Evolutionary conservation across 2,797 vertebrate species (phyloP).

Genomic region (Pseudochirops corinnae): DNA sequence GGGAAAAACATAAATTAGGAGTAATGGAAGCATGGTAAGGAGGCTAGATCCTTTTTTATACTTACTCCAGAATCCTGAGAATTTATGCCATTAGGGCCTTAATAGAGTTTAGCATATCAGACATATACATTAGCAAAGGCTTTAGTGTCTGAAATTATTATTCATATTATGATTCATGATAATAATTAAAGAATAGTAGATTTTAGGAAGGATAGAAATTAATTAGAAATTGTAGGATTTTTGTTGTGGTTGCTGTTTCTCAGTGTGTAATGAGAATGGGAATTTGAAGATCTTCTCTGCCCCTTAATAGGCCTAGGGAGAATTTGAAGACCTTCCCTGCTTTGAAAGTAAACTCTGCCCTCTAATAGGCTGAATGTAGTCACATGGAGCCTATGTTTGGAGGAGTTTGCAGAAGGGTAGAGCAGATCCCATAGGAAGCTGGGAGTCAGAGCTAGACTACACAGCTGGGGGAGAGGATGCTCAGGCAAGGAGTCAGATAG

Average conservation of each 20-base stretch:
- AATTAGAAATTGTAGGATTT: neutral
- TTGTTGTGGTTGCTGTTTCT: neutral
- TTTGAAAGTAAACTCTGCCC: too few relatives aligned
- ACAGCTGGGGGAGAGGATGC: too few relatives aligned
- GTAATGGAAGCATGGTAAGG: neutral
- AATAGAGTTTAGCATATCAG: neutral
- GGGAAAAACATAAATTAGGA: neutral
- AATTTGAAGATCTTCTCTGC: too few relatives aligned
- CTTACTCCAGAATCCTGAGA: neutral
- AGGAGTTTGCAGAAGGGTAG: too few relatives aligned
- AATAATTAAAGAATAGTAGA: neutral
- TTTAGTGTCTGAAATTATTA: neutral
- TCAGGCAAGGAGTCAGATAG: too few relatives aligned
- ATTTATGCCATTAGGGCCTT: neutral
- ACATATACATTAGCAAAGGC: neutral
- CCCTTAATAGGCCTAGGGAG: too few relatives aligned
- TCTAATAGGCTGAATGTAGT: too few relatives aligned
- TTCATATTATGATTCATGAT: neutral
- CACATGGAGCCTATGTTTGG: too few relatives aligned
- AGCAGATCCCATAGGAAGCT: too few relatives aligned
- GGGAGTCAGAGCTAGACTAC: too few relatives aligned
- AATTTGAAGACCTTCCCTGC: too few relatives aligned
- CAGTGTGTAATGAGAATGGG: too few relatives aligned
- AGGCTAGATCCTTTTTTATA: neutral
- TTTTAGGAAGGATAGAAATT: neutral